A percentile compares a stretch with the other conserved stretches of the same genome.
Evolutionary conservation across 2,113 vertebrate genomes (phyloP).

Genomic region (Choloepus hoffmanni): DNA sequence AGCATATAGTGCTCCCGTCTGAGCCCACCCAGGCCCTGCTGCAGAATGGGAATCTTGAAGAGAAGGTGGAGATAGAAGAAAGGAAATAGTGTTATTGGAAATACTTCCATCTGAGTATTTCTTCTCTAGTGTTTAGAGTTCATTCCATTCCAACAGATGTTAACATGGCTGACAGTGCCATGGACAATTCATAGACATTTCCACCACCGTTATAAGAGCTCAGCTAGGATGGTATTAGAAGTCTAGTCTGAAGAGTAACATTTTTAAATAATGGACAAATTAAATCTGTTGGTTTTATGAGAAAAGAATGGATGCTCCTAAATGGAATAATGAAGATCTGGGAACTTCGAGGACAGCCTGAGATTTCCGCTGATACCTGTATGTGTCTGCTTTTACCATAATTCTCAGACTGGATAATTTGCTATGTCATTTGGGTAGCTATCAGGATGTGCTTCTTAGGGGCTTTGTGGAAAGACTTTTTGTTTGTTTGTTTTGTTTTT

Average conservation of each 20-base stretch:
- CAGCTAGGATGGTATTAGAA: neutral
- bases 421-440: neutral
- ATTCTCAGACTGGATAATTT: neutral
- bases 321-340: neutral
- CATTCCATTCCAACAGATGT: neutral
- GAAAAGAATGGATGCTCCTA: neutral
- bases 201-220: neutral
- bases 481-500: constrained; percentile 29
- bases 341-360: too few relatives aligned
- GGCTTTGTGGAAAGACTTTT: neutral
- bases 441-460: neutral
- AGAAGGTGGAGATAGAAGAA: neutral
- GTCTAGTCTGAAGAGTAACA: neutral
- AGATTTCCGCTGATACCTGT: neutral
- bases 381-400: neutral
- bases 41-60: neutral
- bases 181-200: neutral
- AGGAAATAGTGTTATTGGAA: neutral
- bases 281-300: neutral
- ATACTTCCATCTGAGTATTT: neutral
- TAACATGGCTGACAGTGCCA: neutral
- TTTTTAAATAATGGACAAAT: neutral
- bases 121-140: neutral
- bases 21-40: neutral
- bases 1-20: neutral